Conservation (phyloP, 2,888 invertebrate species). For the Spodoptera exigua region DNA sequence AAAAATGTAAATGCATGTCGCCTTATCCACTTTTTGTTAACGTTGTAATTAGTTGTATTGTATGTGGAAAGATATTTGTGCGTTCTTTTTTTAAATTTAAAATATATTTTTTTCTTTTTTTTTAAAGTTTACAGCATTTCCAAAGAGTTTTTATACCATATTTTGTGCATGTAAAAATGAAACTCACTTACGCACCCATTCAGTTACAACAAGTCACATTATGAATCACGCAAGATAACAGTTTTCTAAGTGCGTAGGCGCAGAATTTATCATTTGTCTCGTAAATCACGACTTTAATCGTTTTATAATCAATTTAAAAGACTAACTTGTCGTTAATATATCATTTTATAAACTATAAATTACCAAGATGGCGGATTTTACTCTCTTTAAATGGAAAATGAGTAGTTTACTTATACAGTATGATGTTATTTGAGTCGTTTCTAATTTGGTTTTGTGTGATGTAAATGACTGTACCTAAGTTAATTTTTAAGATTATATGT, state of each 20-base stretch:
- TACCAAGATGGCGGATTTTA: constrained; percentile 28
- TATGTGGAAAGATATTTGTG: too few species aligned
- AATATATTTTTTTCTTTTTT: too few species aligned
- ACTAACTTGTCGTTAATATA: constrained; percentile 29
- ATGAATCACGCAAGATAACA: constrained; percentile 39
- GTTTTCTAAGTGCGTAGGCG: constrained; percentile 49
- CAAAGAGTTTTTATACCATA: too few species aligned
- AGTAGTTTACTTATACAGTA: constrained; percentile 7
- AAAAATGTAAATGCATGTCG: too few species aligned
- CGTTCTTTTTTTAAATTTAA: too few species aligned
- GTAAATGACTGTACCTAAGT: too few species aligned
- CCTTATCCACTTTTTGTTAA: too few species aligned
- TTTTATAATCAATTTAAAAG: constrained; percentile 50
- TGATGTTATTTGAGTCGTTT: constrained; percentile 20
- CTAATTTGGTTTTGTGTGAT: constrained; percentile 5
- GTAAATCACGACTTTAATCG: constrained; percentile 53
- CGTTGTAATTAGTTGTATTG: too few species aligned
- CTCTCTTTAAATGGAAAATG: constrained; percentile 41
- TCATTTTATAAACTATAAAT: constrained; percentile 53
- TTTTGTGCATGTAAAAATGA: too few species aligned
- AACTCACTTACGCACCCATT: not conserved
- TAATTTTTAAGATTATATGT: too few species aligned
- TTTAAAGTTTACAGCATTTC: too few species aligned
- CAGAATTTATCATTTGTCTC: constrained; percentile 53
- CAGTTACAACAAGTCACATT: constrained; percentile 24